phyloP scores from a whole-genome alignment of 2,888 invertebrate genomes.

The Aspidiotus destructor region DNA sequence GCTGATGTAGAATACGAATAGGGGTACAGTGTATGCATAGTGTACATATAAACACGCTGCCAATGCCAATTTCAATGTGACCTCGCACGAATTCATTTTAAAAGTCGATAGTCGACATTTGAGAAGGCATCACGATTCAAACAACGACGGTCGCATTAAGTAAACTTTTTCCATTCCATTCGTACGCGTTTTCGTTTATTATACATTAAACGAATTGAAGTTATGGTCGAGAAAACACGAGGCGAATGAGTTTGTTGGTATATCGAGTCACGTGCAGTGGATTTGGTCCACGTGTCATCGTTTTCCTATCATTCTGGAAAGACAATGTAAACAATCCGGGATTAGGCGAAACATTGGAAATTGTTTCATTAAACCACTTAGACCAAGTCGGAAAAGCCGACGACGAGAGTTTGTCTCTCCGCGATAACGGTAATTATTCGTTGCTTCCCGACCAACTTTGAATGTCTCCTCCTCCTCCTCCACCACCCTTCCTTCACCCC shows the following conservation, averaged over 20 bases:
- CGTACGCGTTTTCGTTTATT: too few relatives aligned
- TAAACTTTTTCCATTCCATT: too few relatives aligned
- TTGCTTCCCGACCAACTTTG: slow-evolving; percentile 27
- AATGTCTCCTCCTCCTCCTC: slow-evolving; percentile 24
- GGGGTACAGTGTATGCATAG: too few relatives aligned
- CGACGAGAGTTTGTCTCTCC: slow-evolving; percentile 23
- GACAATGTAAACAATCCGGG: slow-evolving; percentile 32
- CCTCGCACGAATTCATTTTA: too few relatives aligned
- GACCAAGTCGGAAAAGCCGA: slow-evolving; percentile 18
- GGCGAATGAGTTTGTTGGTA: slow-evolving; percentile 20
- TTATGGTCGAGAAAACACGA: slow-evolving; percentile 22
- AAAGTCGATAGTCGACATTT: too few relatives aligned
- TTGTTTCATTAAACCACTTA: slow-evolving; percentile 29
- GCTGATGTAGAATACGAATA: too few relatives aligned
- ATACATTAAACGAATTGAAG: too few relatives aligned
- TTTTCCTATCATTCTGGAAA: slow-evolving; percentile 28
- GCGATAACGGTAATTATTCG: slow-evolving; percentile 32
- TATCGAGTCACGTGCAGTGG: slow-evolving; percentile 28
- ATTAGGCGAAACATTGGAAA: slow-evolving; percentile 29
- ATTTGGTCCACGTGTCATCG: slow-evolving; percentile 32
- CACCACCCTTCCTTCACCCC: too few relatives aligned
- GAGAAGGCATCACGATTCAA: too few relatives aligned
- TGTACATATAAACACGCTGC: too few relatives aligned
- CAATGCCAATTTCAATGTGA: too few relatives aligned
- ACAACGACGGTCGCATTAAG: too few relatives aligned